Evolutionary conservation across 1,140 invertebrate species (phyloP).

Genomic region (Lepidurus packardi): DNA sequence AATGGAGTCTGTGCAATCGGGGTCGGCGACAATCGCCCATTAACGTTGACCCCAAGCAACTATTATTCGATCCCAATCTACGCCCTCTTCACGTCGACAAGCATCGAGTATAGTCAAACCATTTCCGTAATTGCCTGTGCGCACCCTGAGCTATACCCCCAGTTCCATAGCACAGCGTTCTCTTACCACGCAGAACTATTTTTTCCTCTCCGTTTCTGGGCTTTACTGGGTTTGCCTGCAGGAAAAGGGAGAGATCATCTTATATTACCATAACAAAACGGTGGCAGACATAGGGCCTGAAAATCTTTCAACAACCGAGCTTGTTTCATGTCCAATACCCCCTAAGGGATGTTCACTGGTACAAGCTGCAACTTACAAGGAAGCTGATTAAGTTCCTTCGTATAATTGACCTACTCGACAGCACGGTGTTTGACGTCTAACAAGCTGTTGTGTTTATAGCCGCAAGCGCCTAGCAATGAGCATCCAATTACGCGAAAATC

Average conservation of each 20-base stretch:
- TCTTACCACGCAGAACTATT: neutral
- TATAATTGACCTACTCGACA: neutral
- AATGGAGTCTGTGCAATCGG: conserved; percentile 92
- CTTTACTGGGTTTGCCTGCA: no score
- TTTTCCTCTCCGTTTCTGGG: neutral
- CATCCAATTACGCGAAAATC: neutral
- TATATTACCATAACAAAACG: no score
- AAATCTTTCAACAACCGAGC: neutral
- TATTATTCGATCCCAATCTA: conserved; percentile 90
- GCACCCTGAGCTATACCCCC: neutral
- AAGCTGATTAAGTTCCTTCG: conserved; percentile 11
- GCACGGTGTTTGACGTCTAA: conserved; percentile 9
- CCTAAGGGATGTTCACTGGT: neutral
- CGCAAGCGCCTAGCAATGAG: conserved; percentile 13
- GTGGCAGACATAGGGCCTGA: no score
- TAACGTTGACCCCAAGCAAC: conserved; percentile 84
- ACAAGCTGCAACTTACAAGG: neutral
- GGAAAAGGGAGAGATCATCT: no score
- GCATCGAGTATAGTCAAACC: conserved; percentile 62
- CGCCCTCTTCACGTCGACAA: conserved; percentile 81
- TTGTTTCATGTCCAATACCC: neutral
- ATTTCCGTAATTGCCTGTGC: conserved; percentile 10
- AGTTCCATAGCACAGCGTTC: neutral
- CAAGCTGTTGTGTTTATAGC: conserved; percentile 14
- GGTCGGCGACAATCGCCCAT: conserved; percentile 91